phyloP scores from a whole-genome alignment of 2,797 vertebrate genomes.

The Darevskia mixta region DNA sequence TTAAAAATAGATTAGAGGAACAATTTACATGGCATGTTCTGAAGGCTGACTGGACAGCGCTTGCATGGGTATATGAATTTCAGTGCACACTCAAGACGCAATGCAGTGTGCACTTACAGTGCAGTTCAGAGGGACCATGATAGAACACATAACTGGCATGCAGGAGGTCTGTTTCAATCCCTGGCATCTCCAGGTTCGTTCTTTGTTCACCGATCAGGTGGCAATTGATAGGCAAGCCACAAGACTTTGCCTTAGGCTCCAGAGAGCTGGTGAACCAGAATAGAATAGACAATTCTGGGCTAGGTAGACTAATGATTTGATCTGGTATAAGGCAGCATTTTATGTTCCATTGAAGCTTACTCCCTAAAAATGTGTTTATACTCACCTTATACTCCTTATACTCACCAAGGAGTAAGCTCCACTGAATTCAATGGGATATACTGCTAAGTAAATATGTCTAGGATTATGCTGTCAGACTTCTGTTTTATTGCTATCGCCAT shows the following conservation, averaged over 20 bases:
- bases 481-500: neutral
- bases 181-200: neutral
- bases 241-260: neutral
- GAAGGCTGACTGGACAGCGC: neutral
- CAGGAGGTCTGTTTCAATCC: too few relatives aligned
- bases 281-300: neutral
- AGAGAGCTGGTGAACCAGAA: neutral
- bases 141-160: neutral
- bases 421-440: neutral
- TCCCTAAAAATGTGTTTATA: neutral
- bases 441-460: neutral
- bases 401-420: neutral
- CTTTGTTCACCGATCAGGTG: neutral
- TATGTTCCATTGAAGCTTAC: neutral
- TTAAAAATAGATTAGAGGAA: neutral
- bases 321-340: neutral
- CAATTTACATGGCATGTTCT: neutral
- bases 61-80: neutral
- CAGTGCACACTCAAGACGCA: too few relatives aligned
- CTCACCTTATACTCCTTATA: too few relatives aligned
- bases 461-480: neutral
- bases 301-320: neutral
- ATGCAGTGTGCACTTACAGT: neutral
- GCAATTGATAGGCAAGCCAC: neutral
- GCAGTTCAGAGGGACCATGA: neutral